phyloP scores from a whole-genome alignment of 2,888 invertebrate genomes.

The Spisula subtruncata region DNA sequence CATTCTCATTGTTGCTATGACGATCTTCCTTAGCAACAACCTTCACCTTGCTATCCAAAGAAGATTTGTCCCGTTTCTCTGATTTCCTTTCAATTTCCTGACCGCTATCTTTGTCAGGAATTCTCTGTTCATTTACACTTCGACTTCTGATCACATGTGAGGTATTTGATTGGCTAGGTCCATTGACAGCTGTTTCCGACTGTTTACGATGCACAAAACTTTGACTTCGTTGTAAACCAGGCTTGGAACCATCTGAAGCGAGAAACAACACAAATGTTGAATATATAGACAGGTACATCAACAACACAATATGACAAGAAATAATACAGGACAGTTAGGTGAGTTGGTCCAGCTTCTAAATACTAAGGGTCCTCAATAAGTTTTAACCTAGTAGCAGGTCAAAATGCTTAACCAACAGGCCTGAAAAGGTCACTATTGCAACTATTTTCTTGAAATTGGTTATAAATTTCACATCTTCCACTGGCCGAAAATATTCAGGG shows the following conservation, averaged over 20 bases:
- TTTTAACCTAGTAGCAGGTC: no score
- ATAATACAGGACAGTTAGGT: no score
- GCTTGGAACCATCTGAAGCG: constrained; percentile 59
- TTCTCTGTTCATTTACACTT: constrained; percentile 59
- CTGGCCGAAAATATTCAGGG: no score
- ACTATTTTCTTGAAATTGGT: no score
- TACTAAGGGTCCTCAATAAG: no score
- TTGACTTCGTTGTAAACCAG: constrained; percentile 65
- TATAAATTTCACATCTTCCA: no score
- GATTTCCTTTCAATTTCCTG: constrained; percentile 15
- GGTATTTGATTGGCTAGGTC: constrained; percentile 24
- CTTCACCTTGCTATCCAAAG: constrained; percentile 29
- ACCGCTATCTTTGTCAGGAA: constrained; percentile 1
- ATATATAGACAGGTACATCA: not conserved
- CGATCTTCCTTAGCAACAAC: not conserved
- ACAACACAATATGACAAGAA: no score
- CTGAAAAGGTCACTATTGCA: no score
- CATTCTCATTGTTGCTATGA: constrained; percentile 25
- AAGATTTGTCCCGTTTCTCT: constrained; percentile 2
- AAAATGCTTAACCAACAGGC: no score
- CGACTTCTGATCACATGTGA: constrained; percentile 38
- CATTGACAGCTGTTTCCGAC: constrained; percentile 53
- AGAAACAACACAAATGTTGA: not conserved
- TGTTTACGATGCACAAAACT: constrained; percentile 60
- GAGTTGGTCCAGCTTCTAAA: no score